Conservation (phyloP, 2,888 invertebrate genomes). For the Aethes cnicana region DNA sequence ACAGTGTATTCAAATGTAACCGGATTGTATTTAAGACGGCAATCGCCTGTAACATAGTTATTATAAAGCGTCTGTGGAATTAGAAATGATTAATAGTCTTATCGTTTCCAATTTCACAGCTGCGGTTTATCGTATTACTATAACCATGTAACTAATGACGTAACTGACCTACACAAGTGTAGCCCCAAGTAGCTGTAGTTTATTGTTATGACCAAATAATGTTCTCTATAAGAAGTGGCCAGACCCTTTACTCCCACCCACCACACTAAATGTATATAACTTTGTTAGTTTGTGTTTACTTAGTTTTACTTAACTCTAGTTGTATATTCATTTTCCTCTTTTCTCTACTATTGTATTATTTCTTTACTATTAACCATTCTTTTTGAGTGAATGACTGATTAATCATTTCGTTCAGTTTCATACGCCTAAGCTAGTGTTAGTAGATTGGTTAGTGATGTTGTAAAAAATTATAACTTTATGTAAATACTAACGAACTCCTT, state of each 20-base stretch:
- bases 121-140: conserved; percentile 18
- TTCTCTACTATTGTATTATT: conserved; percentile 35
- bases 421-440: conserved; percentile 57
- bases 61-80: conserved; percentile 33
- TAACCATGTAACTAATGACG: conserved; percentile 17
- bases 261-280: conserved; percentile 71
- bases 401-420: conserved; percentile 19
- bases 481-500: conserved; percentile 63
- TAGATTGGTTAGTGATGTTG: conserved; percentile 66
- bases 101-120: conserved; percentile 34
- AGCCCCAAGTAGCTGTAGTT: conserved; percentile 32
- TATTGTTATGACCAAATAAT: conserved; percentile 53
- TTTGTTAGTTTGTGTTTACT: conserved; percentile 55
- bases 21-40: conserved; percentile 10
- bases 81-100: conserved; percentile 8
- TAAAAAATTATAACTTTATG: conserved; percentile 55
- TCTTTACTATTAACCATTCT: conserved; percentile 29
- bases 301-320: conserved; percentile 54
- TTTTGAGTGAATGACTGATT: conserved; percentile 30
- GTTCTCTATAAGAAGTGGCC: conserved; percentile 61
- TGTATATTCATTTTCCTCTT: conserved; percentile 44
- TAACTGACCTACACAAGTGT: conserved; percentile 25
- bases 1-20: conserved; percentile 30
- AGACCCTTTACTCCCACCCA: conserved; percentile 69
- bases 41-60: conserved; percentile 6